A percentile compares a stretch with the other conserved stretches of the same genome.
These are phyloP conservation scores for Caenorhabditis sulstoni DNA, from an alignment of 2,888 invertebrate genomes.

Conservation along the genomic window DNA sequence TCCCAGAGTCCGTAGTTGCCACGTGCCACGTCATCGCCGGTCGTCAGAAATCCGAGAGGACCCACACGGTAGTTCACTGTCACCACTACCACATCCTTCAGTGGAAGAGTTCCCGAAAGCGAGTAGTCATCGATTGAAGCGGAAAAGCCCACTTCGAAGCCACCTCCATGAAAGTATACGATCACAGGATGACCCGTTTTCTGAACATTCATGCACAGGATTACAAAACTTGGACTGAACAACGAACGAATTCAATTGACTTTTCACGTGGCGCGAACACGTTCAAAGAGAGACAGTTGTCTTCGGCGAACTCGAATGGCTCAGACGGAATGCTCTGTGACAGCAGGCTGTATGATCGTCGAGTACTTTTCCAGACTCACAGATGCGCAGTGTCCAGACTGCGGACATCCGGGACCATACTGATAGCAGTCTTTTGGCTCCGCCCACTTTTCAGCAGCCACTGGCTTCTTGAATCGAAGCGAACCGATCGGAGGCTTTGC, in stretches of 20 bases:
- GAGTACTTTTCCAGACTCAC: not conserved
- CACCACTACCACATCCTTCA: conserved; percentile 73
- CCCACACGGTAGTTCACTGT: conserved; percentile 76
- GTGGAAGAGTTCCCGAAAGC: conserved; percentile 67
- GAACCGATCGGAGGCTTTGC: conserved; percentile 10
- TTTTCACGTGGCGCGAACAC: conserved; percentile 56
- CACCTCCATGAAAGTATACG: conserved; percentile 31
- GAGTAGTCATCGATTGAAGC: conserved; percentile 18
- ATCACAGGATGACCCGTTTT: conserved; percentile 20
- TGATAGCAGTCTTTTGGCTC: conserved; percentile 52
- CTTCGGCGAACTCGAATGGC: conserved; percentile 25
- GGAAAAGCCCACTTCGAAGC: conserved; percentile 21
- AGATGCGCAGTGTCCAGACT: conserved; percentile 18
- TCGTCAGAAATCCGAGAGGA: conserved; percentile 70
- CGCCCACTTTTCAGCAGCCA: conserved; percentile 38
- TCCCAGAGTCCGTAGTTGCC: conserved; percentile 78
- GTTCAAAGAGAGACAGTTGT: conserved; percentile 57
- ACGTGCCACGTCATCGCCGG: conserved; percentile 46
- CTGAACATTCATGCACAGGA: conserved; percentile 14
- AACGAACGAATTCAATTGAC: conserved; percentile 30
- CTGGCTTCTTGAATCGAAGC: conserved; percentile 28
- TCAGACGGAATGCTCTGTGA: conserved; percentile 11
- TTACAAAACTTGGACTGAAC: too few relatives aligned
- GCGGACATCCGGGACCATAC: conserved; percentile 64
- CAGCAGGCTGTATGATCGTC: too few relatives aligned